Conservation (phyloP, 2,888 invertebrate genomes). For the Callinectes sapidus region DNA sequence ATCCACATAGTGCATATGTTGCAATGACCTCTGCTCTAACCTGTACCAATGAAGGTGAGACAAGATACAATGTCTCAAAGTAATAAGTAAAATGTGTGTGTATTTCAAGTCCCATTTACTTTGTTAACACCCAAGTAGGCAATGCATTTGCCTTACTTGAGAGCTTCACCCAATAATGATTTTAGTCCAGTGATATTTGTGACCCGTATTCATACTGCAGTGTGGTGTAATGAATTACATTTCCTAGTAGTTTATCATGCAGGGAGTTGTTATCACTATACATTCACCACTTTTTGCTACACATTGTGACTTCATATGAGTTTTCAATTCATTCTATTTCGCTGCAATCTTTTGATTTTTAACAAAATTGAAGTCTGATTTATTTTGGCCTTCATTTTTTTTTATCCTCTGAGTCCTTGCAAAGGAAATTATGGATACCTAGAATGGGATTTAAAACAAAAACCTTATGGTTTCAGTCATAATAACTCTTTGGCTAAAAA, state of each 20-base stretch:
- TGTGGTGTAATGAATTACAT: not conserved
- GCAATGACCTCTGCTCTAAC: conserved; percentile 88
- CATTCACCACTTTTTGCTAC: not conserved
- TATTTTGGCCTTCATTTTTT: not conserved
- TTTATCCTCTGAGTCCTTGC: no score
- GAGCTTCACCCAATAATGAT: not conserved
- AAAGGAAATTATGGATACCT: no score
- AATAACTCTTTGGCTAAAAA: not conserved
- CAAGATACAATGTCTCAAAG: not conserved
- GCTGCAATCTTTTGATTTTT: not conserved
- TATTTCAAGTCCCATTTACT: not conserved
- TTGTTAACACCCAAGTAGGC: not conserved
- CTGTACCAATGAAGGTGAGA: conserved; percentile 74
- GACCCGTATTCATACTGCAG: not conserved
- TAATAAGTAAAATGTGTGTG: not conserved
- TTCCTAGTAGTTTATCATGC: not conserved
- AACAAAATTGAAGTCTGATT: not conserved
- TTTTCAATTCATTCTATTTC: not conserved
- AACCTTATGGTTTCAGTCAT: not conserved
- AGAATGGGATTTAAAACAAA: not conserved
- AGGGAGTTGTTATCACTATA: not conserved
- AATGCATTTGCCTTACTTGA: not conserved
- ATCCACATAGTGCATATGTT: conserved; percentile 93
- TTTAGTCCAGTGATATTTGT: no score
- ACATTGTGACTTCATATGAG: not conserved